Conservation (phyloP, 2,113 vertebrate species). For the Ailuropoda melanoleuca region DNA sequence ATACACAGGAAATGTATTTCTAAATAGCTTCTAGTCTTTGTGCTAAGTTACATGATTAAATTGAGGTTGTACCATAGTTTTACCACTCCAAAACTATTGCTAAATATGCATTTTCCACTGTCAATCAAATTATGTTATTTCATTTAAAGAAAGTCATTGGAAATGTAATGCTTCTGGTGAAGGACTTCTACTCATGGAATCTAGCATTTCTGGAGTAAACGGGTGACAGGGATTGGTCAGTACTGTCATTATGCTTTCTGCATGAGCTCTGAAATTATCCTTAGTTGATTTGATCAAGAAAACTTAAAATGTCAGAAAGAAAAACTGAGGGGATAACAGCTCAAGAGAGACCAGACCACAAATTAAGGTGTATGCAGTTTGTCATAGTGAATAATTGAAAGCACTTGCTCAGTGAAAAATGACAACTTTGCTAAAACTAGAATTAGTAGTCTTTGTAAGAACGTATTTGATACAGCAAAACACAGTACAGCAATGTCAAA, state of each 20-base stretch:
- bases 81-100: neutral
- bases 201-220: neutral
- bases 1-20: neutral
- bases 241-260: neutral
- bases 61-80: neutral
- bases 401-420: conserved; percentile 2
- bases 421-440: neutral
- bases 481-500: neutral
- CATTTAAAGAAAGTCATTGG: neutral
- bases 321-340: neutral
- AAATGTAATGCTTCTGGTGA: conserved; percentile 11
- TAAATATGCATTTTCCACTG: neutral
- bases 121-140: neutral
- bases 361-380: neutral
- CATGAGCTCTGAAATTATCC: neutral
- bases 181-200: neutral
- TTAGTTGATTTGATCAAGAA: conserved; percentile 21
- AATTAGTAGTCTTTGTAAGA: neutral
- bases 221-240: neutral
- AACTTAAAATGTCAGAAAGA: neutral
- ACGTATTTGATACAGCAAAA: neutral
- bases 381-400: neutral
- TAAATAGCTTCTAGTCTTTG: neutral
- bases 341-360: neutral
- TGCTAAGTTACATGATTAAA: neutral